Evolutionary conservation across 2,113 vertebrate genomes (phyloP), one percentile per base, ranked within the genome.

Genomic region (Anguilla rostrata): DNA sequence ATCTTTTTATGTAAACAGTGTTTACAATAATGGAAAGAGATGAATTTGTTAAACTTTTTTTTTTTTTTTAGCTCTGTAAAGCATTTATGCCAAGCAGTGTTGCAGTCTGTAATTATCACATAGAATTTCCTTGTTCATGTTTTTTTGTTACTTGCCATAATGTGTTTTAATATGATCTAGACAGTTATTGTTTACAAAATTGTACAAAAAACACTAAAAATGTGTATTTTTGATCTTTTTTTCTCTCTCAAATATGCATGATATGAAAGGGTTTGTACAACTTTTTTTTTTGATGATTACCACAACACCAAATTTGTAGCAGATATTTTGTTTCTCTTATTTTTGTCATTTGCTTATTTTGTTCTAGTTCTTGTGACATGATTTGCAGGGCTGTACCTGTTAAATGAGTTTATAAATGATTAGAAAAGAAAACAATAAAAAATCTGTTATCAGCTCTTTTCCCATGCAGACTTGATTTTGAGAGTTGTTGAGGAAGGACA

Each of bases 161-260:
- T 91, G 86, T 93, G 89, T 86, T 87, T 85, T 88, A 88, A 87
- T 84, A 43, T 56, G 80, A 86, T 88, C 83, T 90, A 90, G 90
- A 90, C 83, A 91, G 84, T 26, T 89, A 88, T 90, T 93, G 94
- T 95, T 96, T 95, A 95, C 95, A 95, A 90, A 89, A 89, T 88
- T 90, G 87, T 91, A 92, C 87, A 89, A 86, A 90, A 91, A 95
- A 96, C 95, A 96, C 95, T 96, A 95, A 90, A 89, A 88, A 43
- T 41, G 40, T 85, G 78, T 85, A 41, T 85, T 82, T 84, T 85
- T 87, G 86, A 89, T 91, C 90, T 78, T 93, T 84, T 88, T 89
- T 90, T 75, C 29, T 57, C 41, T 90, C 91, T 87, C 85, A 85
- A 88, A 82, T 86, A 89, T 85, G 81, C 87, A 85, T 91, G 60